These are phyloP conservation scores for Chiroxiphia lanceolata DNA, from an alignment of 2,797 vertebrate genomes.

Conservation along the genomic window DNA sequence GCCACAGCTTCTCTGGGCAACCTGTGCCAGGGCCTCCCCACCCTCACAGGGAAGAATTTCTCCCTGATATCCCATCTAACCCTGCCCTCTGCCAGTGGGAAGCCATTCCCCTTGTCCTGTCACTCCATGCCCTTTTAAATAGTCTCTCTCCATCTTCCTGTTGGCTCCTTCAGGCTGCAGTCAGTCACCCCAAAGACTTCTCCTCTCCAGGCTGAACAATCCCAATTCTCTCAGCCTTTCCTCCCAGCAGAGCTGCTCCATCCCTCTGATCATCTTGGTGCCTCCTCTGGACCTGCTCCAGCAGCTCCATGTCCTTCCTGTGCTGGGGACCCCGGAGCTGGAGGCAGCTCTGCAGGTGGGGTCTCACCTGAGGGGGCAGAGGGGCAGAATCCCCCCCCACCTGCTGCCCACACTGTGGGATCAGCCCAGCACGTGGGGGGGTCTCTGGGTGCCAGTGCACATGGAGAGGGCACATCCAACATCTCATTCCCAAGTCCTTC, in stretches of 20 bases:
- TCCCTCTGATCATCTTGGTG: not conserved
- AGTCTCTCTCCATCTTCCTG: not conserved
- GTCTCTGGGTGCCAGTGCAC: not conserved
- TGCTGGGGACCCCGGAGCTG: not conserved
- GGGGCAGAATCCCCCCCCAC: too few species aligned
- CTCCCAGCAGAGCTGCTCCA: not conserved
- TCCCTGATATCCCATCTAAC: not conserved
- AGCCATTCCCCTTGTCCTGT: not conserved
- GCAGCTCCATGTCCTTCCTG: not conserved
- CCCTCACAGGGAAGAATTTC: not conserved
- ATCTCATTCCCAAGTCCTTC: not conserved
- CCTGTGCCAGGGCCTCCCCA: not conserved
- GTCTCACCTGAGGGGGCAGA: too few species aligned
- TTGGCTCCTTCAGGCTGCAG: not conserved
- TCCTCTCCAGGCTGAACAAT: not conserved
- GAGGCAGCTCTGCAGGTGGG: too few species aligned
- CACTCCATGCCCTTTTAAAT: not conserved
- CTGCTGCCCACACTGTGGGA: not conserved
- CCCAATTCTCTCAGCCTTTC: not conserved
- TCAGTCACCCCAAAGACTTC: not conserved
- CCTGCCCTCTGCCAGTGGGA: not conserved
- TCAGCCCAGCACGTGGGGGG: not conserved
- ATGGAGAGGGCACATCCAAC: not conserved
- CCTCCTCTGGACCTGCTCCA: not conserved
- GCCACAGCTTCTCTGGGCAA: not conserved